Base-by-base conservation (phyloP, 1,140 invertebrate species). In the Stratiolaelaps scimitus region DNA sequence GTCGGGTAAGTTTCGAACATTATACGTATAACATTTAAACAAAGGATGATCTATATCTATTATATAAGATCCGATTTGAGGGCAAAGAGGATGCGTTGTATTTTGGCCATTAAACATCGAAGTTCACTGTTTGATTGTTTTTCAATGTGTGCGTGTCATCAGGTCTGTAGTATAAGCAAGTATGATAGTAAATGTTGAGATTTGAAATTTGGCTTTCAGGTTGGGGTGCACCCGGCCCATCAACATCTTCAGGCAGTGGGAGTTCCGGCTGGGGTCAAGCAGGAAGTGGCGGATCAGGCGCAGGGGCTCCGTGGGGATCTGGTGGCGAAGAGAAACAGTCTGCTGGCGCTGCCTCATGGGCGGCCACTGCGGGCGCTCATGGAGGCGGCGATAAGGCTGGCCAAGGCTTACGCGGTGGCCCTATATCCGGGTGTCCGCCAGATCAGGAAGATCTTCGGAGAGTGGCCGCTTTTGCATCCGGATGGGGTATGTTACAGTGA, bases 151-250 rank as follows among this genome's bases (percentile, higher is more conserved):
- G n/a, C n/a, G n/a, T n/a, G n/a, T n/a, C n/a, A n/a, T n/a, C n/a
- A n/a, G n/a, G n/a, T n/a, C n/a, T n/a, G n/a, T n/a, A n/a, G n/a
- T n/a, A n/a, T n/a, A n/a, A n/a, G n/a, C n/a, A n/a, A n/a, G n/a
- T n/a, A n/a, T n/a, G n/a, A n/a, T n/a, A n/a, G n/a, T n/a, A n/a
- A n/a, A n/a, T n/a, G n/a, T n/a, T n/a, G n/a, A n/a, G n/a, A n/a
- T n/a, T n/a, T n/a, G n/a, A n/a, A n/a, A n/a, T n/a, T n/a, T n/a
- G n/a, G n/a, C n/a, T n/a, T 40, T 17, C 2, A 60, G 53, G 34
- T 60, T 60, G 53, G 53, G 53, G 53, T 23, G 53, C 53, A 15
- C 53, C 53, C 26, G 53, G 53, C 26, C 53, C 53, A 60, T 60
- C 53, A 23, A 60, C 53, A 26, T 60, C 53, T 34, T 29, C 53